Evolutionary conservation across 2,797 vertebrate species (phyloP).

Genomic region (Anguilla anguilla): DNA sequence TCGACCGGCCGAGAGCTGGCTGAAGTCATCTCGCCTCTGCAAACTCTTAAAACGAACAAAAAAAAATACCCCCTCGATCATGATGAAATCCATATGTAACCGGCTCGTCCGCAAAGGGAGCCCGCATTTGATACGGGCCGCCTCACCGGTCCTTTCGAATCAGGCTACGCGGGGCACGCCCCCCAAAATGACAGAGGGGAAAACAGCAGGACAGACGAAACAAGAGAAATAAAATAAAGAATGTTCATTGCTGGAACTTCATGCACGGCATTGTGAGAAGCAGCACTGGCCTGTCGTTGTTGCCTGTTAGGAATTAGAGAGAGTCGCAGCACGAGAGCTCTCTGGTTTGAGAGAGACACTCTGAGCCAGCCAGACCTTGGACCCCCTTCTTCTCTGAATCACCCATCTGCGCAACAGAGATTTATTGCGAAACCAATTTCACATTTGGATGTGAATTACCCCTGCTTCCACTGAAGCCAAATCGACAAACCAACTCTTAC

Average conservation of each 20-base stretch:
- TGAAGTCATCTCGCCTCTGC: not conserved
- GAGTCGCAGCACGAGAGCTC: not conserved
- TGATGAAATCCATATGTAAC: constrained; percentile 67
- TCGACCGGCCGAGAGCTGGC: not conserved
- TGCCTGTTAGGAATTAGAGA: constrained; percentile 26
- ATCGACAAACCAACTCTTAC: constrained; percentile 14
- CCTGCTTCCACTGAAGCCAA: constrained; percentile 4
- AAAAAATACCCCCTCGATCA: constrained; percentile 32
- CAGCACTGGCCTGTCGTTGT: not conserved
- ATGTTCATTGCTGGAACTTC: not conserved
- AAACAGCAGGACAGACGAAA: constrained; percentile 10
- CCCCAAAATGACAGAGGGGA: not conserved
- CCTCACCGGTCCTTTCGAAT: not conserved
- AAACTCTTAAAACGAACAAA: not conserved
- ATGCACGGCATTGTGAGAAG: not conserved
- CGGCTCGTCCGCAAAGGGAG: constrained; percentile 54
- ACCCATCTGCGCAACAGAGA: constrained; percentile 27
- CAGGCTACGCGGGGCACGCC: constrained; percentile 3
- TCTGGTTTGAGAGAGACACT: constrained; percentile 16
- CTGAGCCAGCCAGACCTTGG: constrained; percentile 17
- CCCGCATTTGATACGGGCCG: not conserved
- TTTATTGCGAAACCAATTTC: constrained; percentile 9
- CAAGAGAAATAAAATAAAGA: not conserved
- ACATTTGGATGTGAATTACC: not conserved
- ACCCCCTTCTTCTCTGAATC: constrained; percentile 12